Evolutionary conservation across 2,113 vertebrate genomes (phyloP).

Genomic region (Xiphorhynchus elegans): DNA sequence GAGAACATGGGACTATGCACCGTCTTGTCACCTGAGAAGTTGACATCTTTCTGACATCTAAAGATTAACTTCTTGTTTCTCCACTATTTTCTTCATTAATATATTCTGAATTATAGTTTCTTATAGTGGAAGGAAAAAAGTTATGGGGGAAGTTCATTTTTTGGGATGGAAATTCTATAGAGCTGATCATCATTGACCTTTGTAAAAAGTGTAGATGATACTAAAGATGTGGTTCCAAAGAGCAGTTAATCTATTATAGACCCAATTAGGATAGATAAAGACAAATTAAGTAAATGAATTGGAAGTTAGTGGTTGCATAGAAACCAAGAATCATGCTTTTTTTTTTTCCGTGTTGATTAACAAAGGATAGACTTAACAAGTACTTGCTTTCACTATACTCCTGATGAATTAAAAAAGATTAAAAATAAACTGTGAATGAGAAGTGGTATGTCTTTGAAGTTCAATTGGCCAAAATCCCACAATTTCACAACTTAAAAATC

Average conservation of each 20-base stretch:
- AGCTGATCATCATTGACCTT: background rate
- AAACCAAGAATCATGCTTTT: background rate
- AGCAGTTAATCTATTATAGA: background rate
- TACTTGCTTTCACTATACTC: background rate
- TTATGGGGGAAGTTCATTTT: background rate
- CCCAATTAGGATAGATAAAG: background rate
- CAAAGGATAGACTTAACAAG: background rate
- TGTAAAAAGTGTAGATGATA: background rate
- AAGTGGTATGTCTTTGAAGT: background rate
- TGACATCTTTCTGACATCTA: background rate
- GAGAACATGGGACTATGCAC: background rate
- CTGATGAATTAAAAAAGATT: background rate
- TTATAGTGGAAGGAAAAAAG: background rate
- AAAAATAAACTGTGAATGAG: background rate
- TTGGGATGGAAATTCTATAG: background rate
- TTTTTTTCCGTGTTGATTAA: constrained; percentile 17
- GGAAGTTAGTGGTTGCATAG: constrained; percentile 20
- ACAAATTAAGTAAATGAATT: background rate
- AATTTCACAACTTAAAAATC: background rate
- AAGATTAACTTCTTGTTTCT: background rate
- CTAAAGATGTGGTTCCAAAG: background rate
- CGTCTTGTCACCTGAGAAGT: background rate
- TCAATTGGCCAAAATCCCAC: background rate
- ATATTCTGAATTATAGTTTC: background rate
- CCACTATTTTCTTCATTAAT: background rate